phyloP scores from a whole-genome alignment of 2,113 vertebrate species.

The Petaurus breviceps region DNA sequence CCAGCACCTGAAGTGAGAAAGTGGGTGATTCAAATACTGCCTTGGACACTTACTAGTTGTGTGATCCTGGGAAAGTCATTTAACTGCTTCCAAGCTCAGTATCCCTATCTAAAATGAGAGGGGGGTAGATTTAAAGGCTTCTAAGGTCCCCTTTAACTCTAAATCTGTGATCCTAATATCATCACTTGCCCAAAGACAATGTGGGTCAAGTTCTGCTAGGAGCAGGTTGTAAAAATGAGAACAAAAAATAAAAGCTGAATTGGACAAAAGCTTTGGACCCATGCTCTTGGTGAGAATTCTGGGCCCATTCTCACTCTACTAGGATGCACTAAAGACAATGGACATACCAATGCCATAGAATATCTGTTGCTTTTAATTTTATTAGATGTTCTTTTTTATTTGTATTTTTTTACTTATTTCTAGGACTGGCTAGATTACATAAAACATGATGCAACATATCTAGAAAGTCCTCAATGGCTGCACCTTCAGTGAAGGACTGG shows the following conservation, averaged over 20 bases:
- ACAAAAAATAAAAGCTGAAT: background rate
- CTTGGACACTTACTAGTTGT: background rate
- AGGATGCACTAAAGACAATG: background rate
- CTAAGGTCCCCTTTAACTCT: background rate
- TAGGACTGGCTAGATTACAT: background rate
- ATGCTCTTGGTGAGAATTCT: background rate
- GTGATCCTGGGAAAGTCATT: background rate
- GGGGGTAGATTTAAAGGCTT: background rate
- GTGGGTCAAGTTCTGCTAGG: background rate
- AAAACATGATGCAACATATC: background rate
- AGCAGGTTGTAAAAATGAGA: background rate
- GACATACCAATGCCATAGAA: background rate
- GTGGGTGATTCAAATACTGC: background rate
- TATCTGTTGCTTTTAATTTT: background rate
- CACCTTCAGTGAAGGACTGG: background rate
- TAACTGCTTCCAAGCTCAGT: background rate
- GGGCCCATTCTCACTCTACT: background rate
- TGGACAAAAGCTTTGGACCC: background rate
- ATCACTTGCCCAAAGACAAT: background rate
- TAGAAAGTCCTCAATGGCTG: background rate
- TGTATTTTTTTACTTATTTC: background rate
- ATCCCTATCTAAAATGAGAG: background rate
- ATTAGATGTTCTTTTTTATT: background rate
- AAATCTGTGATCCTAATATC: background rate
- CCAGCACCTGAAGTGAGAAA: background rate